Evolutionary conservation across 2,113 vertebrate species (phyloP).

Genomic region (Clarias magur): DNA sequence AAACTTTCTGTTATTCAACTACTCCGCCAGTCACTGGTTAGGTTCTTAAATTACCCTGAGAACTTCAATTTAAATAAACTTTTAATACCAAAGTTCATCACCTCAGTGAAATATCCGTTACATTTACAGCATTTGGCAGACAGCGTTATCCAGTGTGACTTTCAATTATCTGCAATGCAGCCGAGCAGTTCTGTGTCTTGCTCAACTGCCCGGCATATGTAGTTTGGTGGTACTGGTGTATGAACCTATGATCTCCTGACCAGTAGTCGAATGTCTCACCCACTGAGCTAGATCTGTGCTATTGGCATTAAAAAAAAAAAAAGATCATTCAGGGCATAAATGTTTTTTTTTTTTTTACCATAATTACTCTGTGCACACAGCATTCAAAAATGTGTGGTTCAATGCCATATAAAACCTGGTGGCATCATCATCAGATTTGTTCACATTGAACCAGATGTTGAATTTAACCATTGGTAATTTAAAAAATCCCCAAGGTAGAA

Average conservation of each 20-base stretch:
- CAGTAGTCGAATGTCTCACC: too few species aligned
- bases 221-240: too few species aligned
- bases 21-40: neutral
- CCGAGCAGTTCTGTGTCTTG: too few species aligned
- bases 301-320: too few species aligned
- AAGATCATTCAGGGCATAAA: neutral
- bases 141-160: too few species aligned
- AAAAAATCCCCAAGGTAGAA: neutral
- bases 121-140: too few species aligned
- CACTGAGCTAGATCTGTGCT: too few species aligned
- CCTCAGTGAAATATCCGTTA: neutral
- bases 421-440: constrained; percentile 2
- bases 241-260: too few species aligned
- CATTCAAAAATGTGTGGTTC: neutral
- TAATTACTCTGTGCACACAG: neutral
- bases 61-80: neutral
- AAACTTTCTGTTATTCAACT: too few species aligned
- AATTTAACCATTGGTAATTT: neutral
- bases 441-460: neutral
- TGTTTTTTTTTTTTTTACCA: neutral
- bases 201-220: too few species aligned
- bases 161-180: too few species aligned
- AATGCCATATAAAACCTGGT: neutral
- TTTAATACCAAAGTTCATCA: neutral
- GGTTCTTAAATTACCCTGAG: neutral